phyloP scores from a whole-genome alignment of 2,113 vertebrate genomes.

The Platichthys flesus region DNA sequence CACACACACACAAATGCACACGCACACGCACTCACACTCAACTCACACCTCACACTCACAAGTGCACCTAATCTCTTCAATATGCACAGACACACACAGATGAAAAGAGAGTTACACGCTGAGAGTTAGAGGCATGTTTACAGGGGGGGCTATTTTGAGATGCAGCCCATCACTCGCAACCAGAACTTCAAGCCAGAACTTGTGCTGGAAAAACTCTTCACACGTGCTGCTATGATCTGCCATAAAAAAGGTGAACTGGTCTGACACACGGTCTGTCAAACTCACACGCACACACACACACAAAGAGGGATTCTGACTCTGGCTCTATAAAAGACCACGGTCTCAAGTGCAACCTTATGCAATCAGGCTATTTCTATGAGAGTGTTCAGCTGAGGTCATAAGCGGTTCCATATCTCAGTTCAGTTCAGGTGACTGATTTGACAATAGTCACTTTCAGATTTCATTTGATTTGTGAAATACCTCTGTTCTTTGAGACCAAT shows the following conservation, averaged over 20 bases:
- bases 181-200: background rate
- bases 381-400: background rate
- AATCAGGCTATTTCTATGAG: background rate
- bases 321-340: background rate
- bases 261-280: background rate
- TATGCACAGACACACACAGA: conserved; percentile 30
- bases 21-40: too few relatives aligned
- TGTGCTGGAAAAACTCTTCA: conserved; percentile 5
- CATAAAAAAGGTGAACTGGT: background rate
- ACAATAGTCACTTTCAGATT: too few relatives aligned
- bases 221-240: background rate
- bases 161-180: conserved; percentile 14
- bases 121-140: conserved; percentile 44
- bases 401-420: background rate
- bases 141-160: conserved; percentile 63
- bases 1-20: conserved; percentile 16
- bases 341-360: background rate
- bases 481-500: too few relatives aligned
- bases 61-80: conserved; percentile 33
- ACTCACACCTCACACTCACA: conserved; percentile 21
- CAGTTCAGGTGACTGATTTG: too few relatives aligned
- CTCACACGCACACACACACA: background rate
- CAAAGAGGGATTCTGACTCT: background rate
- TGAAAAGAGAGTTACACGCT: conserved; percentile 21
- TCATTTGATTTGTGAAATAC: too few relatives aligned